Evolutionary conservation across 2,888 invertebrate species (phyloP).

Genomic region (Caenorhabditis sinica): DNA sequence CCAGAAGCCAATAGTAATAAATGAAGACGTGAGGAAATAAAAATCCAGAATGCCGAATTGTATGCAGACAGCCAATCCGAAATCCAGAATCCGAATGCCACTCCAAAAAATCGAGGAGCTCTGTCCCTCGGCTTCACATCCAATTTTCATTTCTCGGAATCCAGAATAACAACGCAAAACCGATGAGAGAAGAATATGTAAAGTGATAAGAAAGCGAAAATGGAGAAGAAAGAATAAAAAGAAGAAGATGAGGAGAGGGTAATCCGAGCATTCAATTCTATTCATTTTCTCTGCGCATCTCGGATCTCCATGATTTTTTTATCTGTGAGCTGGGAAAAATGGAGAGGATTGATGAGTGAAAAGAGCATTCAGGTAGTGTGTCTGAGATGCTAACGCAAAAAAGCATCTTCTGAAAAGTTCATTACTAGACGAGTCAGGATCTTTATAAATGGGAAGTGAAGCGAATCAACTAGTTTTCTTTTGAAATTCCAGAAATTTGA

Average conservation of each 20-base stretch:
- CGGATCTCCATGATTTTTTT: neutral
- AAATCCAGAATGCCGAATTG: neutral
- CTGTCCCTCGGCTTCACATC: constrained; percentile 19
- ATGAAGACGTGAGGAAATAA: neutral
- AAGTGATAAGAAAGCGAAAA: constrained; percentile 49
- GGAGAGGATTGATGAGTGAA: constrained; percentile 13
- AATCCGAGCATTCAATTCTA: constrained; percentile 64
- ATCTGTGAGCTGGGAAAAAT: neutral
- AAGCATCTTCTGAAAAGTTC: neutral
- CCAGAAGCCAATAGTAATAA: too few species aligned
- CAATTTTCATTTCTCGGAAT: constrained; percentile 13
- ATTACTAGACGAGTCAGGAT: neutral
- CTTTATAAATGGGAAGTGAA: neutral
- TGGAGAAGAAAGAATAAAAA: constrained; percentile 15
- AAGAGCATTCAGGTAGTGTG: neutral
- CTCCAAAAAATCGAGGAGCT: neutral
- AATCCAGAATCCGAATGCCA: neutral
- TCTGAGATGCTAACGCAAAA: neutral
- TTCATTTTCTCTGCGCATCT: constrained; percentile 46
- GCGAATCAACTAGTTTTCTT: too few species aligned
- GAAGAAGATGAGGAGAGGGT: constrained; percentile 33
- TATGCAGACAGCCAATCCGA: constrained; percentile 9
- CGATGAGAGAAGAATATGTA: constrained; percentile 15
- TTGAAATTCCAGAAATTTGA: neutral
- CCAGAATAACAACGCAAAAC: constrained; percentile 35